phyloP scores from a whole-genome alignment of 2,888 invertebrate species.

The Drosophila setosimentum region DNA sequence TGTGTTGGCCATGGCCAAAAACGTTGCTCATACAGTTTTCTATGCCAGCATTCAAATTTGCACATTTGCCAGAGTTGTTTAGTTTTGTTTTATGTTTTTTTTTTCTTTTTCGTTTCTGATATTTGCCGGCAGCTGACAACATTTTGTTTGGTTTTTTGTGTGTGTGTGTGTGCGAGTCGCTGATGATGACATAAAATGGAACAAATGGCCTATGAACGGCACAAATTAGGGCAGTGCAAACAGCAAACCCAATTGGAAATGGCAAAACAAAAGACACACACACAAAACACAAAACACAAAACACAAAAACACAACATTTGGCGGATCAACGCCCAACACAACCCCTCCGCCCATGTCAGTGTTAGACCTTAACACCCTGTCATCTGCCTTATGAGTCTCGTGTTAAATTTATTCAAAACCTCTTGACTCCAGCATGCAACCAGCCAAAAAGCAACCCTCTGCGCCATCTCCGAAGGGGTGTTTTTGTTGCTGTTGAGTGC shows the following conservation, averaged over 20 bases:
- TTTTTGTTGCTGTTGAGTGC: constrained; percentile 16
- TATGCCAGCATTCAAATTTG: constrained; percentile 60
- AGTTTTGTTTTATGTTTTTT: constrained; percentile 10
- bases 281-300: no score
- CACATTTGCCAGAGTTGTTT: constrained; percentile 52
- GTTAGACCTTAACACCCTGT: constrained; percentile 34
- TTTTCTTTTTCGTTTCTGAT: constrained; percentile 12
- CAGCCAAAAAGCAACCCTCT: constrained; percentile 52
- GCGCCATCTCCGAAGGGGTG: constrained; percentile 64
- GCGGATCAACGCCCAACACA: constrained; percentile 53
- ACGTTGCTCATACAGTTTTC: constrained; percentile 50
- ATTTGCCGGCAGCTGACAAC: constrained; percentile 66
- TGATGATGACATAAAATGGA: constrained; percentile 82
- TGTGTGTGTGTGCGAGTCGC: constrained; percentile 7
- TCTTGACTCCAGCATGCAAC: constrained; percentile 77
- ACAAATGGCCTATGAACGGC: constrained; percentile 79
- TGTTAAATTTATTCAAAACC: constrained; percentile 82
- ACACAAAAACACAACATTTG: constrained; percentile 69
- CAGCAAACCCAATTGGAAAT: constrained; percentile 62
- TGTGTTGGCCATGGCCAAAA: constrained; percentile 67
- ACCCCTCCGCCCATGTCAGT: not conserved
- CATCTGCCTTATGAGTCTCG: constrained; percentile 72
- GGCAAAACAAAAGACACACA: constrained; percentile 60
- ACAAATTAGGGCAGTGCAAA: constrained; percentile 78
- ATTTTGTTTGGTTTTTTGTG: constrained; percentile 46